Evolutionary conservation across 2,888 invertebrate genomes (phyloP), one percentile per base, ranked within the genome.

Genomic region (Microctonus brassicae): DNA sequence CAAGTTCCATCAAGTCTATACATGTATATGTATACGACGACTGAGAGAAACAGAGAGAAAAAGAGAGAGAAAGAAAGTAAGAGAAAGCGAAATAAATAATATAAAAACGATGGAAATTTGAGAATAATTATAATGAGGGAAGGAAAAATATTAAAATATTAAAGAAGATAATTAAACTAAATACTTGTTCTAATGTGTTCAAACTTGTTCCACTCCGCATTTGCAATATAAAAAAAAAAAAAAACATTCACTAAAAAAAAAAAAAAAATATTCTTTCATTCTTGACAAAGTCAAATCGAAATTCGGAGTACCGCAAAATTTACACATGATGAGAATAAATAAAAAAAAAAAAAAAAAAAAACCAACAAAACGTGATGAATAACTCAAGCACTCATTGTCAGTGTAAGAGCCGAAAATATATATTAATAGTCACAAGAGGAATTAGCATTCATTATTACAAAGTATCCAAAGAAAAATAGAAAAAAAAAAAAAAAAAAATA

Each of bases 1-100:
- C 76, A 69, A 72, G 70, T 75, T 69, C 39, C 70, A 53, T 64
- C 69, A 58, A 65, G 66, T 24, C 24, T 66, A 52, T 52, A 70
- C 26, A 34, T 55, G 34, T 58, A 70, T 26, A 52, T 29, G 22
- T 7, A 52, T 29, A 60, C 39, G 26, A 60, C 39, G 20, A 47
- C 29, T 13, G 60, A 64, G 34, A 65, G 24, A 55, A 17, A 33
- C 22, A 55, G 39, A 67, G 53, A 60, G 39, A 69, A 69, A 69
- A 62, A 62, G 26, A 57, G 36, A 36, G 20, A 57, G 22, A 42
- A 42, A 69, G 63, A 69, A 62, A 62, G 26, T 57, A 57, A 36
- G 20, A 57, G 22, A 42, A 42, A 42, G 39, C 39, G 57, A 57
- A 66, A 66, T 39, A 2, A 34, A 22, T n/a, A 29, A 17, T n/a